Percentiles rank a stretch among this genome's conserved stretches.
Conservation (phyloP, 2,113 vertebrate genomes). For the Etia nguti region DNA sequence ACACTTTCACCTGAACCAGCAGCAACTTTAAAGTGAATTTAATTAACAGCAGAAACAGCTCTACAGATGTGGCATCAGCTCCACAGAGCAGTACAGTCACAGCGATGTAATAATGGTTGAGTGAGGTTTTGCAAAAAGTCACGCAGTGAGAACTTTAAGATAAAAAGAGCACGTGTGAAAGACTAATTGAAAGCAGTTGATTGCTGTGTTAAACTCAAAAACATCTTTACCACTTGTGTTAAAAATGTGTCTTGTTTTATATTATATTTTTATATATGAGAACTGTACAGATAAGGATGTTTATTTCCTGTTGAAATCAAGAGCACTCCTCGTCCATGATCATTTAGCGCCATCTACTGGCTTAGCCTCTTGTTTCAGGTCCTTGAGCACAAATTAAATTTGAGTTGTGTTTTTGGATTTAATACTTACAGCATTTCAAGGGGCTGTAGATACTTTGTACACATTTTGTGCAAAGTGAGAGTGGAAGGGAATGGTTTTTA, state of each 20-base stretch:
- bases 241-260: background rate
- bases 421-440: background rate
- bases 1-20: background rate
- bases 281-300: background rate
- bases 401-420: background rate
- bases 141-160: background rate
- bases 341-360: constrained; percentile 36
- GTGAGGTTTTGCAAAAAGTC: background rate
- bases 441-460: background rate
- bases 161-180: fast-evolving
- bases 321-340: background rate
- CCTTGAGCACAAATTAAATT: background rate
- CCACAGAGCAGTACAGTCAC: background rate
- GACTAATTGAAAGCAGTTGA: background rate
- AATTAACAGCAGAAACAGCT: background rate
- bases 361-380: background rate
- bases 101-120: background rate
- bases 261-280: background rate
- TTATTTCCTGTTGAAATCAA: background rate
- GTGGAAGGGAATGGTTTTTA: fast-evolving
- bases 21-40: background rate
- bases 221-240: background rate
- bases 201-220: background rate
- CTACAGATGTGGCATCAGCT: background rate
- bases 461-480: background rate